Percentiles rank a stretch among this genome's conserved stretches.
Evolutionary conservation across 2,113 vertebrate species (phyloP).

Genomic region (Petaurus breviceps): DNA sequence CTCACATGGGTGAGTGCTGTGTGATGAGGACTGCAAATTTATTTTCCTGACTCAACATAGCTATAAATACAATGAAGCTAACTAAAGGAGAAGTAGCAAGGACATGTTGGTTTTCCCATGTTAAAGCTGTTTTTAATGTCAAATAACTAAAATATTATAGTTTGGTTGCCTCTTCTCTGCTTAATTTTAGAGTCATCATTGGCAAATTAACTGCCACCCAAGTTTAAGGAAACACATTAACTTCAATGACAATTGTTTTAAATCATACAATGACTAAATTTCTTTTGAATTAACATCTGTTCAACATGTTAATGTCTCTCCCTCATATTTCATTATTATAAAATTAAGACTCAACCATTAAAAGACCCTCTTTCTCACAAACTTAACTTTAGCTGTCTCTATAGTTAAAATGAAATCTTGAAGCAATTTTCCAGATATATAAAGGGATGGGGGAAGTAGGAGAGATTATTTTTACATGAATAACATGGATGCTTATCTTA

Average conservation of each 20-base stretch:
- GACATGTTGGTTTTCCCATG: neutral
- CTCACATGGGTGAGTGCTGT: neutral
- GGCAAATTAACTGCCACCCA: slow-evolving; percentile 20
- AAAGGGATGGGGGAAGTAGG: neutral
- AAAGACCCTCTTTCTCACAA: neutral
- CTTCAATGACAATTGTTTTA: neutral
- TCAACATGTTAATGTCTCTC: neutral
- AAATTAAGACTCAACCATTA: neutral
- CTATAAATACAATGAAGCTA: neutral
- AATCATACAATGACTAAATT: slow-evolving; percentile 8
- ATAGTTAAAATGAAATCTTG: neutral
- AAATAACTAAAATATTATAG: neutral
- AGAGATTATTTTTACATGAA: neutral
- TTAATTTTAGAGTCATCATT: slow-evolving; percentile 40
- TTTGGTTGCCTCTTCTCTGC: neutral
- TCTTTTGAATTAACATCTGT: slow-evolving; percentile 34
- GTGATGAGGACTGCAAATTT: neutral
- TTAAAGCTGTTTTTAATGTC: neutral
- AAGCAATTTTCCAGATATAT: neutral
- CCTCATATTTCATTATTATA: neutral
- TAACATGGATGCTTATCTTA: neutral
- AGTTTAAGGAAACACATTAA: neutral
- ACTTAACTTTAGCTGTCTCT: neutral
- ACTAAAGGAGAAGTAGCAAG: neutral
- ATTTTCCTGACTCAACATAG: neutral